These are phyloP conservation scores for Petrophora chlorosata DNA, from an alignment of 2,888 invertebrate genomes.

Conservation along the genomic window DNA sequence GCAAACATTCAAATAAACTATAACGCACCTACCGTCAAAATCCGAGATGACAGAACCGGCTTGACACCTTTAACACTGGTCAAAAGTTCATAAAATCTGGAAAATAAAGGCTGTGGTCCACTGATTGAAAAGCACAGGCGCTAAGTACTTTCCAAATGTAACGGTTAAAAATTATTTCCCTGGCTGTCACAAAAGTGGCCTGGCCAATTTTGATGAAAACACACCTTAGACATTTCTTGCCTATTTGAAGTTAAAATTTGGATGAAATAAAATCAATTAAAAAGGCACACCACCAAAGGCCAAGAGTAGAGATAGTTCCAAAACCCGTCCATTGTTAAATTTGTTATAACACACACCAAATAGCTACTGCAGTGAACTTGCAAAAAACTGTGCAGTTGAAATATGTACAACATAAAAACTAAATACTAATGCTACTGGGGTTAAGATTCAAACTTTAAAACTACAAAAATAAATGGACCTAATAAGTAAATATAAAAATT, in stretches of 20 bases:
- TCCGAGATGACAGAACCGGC: too few species aligned
- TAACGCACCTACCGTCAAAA: not conserved
- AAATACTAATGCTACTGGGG: slow-evolving; percentile 10
- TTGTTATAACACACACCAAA: slow-evolving; percentile 35
- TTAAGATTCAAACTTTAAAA: slow-evolving; percentile 27
- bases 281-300: slow-evolving; percentile 26
- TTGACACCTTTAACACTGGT: too few species aligned
- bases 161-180: too few species aligned
- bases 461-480: too few species aligned
- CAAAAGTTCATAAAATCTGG: too few species aligned
- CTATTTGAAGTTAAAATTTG: not conserved
- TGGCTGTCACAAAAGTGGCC: too few species aligned
- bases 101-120: too few species aligned
- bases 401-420: slow-evolving; percentile 21
- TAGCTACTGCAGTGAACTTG: slow-evolving; percentile 18
- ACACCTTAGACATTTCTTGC: too few species aligned
- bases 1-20: not conserved
- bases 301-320: slow-evolving; percentile 20
- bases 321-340: slow-evolving; percentile 35
- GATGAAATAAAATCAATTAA: slow-evolving; percentile 3
- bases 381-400: slow-evolving; percentile 21
- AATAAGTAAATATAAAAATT: too few species aligned
- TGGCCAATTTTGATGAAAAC: too few species aligned
- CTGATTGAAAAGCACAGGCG: too few species aligned
- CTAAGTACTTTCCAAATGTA: too few species aligned